phyloP scores from a whole-genome alignment of 1,140 invertebrate species.

The Tribolium madens region DNA sequence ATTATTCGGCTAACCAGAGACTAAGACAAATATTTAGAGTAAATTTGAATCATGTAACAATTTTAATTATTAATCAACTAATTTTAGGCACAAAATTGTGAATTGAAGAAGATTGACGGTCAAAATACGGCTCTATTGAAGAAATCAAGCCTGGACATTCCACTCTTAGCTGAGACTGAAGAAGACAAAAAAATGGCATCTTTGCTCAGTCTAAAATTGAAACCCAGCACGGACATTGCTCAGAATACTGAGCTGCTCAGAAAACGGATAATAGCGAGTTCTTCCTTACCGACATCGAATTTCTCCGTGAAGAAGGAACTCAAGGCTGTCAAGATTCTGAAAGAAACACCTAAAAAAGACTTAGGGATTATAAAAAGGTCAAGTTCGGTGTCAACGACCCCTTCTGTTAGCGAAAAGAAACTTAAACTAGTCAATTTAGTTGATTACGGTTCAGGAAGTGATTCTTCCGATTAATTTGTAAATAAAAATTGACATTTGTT shows the following conservation, averaged over 20 bases:
- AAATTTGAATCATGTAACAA: constrained; percentile 61
- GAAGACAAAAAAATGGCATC: constrained; percentile 85
- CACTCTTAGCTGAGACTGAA: constrained; percentile 81
- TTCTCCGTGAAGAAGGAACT: constrained; percentile 66
- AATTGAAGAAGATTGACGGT: constrained; percentile 76
- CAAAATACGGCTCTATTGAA: constrained; percentile 80
- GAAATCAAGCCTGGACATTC: constrained; percentile 83
- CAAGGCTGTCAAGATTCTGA: constrained; percentile 60
- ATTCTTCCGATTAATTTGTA: constrained; percentile 45
- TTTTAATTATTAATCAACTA: constrained; percentile 47
- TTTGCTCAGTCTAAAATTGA: constrained; percentile 76
- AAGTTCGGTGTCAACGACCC: constrained; percentile 26
- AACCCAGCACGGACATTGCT: constrained; percentile 69
- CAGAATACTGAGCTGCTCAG: constrained; percentile 69
- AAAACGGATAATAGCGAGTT: constrained; percentile 65
- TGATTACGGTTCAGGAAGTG: constrained; percentile 53
- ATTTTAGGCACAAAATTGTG: constrained; percentile 80
- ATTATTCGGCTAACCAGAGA: constrained; percentile 88
- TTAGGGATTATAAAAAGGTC: constrained; percentile 52
- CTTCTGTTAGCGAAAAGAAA: constrained; percentile 34
- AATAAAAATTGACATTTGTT: neutral
- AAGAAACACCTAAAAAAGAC: constrained; percentile 48
- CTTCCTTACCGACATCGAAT: constrained; percentile 70
- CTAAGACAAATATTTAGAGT: constrained; percentile 88
- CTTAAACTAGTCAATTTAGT: constrained; percentile 48